A percentile compares a stretch with the other conserved stretches of the same genome.
phyloP scores from a whole-genome alignment of 2,888 invertebrate genomes.

The Lysandra coridon region DNA sequence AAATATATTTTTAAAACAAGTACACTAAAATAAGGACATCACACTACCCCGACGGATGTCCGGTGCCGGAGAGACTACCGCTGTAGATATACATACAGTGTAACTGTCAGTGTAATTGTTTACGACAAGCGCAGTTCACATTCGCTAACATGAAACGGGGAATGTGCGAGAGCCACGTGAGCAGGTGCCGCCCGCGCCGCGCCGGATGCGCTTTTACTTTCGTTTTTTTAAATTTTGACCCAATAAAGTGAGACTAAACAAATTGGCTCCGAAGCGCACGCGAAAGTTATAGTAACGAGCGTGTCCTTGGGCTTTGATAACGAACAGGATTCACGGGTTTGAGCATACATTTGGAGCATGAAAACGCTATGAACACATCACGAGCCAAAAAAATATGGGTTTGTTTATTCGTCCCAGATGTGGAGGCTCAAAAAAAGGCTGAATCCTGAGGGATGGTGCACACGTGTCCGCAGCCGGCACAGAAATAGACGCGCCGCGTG shows the following conservation, averaged over 20 bases:
- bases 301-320: background rate
- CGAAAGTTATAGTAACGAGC: background rate
- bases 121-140: background rate
- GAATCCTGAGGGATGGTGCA: background rate
- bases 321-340: background rate
- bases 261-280: background rate
- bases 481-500: slow-evolving; percentile 4
- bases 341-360: background rate
- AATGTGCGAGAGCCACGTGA: background rate
- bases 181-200: slow-evolving; percentile 25
- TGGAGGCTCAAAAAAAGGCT: background rate
- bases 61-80: background rate
- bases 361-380: background rate
- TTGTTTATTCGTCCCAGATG: slow-evolving; percentile 17
- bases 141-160: background rate
- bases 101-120: background rate
- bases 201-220: slow-evolving; percentile 26
- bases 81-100: background rate
- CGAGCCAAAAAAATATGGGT: background rate
- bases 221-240: slow-evolving; percentile 21
- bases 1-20: background rate
- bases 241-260: slow-evolving; percentile 20
- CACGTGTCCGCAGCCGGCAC: slow-evolving; percentile 5
- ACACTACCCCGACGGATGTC: background rate
- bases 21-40: background rate